Conservation (phyloP, 2,113 vertebrate species). For the Sclerurus mexicanus region DNA sequence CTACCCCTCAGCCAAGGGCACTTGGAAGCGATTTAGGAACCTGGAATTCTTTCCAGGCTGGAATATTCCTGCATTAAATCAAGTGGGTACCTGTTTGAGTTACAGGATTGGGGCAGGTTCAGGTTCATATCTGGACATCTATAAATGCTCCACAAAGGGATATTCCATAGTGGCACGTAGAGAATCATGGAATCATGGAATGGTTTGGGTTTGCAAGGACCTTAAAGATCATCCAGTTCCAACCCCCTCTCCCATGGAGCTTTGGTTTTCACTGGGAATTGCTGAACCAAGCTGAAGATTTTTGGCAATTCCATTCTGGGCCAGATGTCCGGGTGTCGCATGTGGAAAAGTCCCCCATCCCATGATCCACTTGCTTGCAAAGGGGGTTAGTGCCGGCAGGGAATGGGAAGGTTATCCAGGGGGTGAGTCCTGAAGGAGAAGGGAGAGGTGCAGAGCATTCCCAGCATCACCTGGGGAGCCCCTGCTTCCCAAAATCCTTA, state of each 20-base stretch:
- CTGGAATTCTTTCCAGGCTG: neutral
- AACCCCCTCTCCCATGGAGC: neutral
- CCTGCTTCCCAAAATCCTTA: neutral
- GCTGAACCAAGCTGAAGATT: neutral
- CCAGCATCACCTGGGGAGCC: neutral
- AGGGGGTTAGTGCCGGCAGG: rapidly evolving
- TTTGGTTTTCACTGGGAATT: neutral
- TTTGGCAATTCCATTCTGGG: neutral
- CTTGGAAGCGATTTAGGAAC: neutral
- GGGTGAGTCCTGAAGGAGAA: neutral
- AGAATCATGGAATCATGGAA: neutral
- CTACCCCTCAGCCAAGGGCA: neutral
- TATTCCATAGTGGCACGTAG: neutral
- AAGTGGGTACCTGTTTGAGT: neutral
- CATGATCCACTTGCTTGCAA: rapidly evolving
- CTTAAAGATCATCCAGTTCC: neutral
- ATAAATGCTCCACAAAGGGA: neutral
- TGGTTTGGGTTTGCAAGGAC: neutral
- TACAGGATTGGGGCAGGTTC: neutral
- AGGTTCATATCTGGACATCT: neutral
- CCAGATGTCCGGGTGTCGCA: neutral
- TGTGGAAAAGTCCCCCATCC: neutral
- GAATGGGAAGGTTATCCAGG: neutral
- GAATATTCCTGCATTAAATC: neutral
- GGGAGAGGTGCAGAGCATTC: neutral